Evolutionary conservation across 2,888 invertebrate genomes (phyloP).

Genomic region (Rhodophaea formosa): DNA sequence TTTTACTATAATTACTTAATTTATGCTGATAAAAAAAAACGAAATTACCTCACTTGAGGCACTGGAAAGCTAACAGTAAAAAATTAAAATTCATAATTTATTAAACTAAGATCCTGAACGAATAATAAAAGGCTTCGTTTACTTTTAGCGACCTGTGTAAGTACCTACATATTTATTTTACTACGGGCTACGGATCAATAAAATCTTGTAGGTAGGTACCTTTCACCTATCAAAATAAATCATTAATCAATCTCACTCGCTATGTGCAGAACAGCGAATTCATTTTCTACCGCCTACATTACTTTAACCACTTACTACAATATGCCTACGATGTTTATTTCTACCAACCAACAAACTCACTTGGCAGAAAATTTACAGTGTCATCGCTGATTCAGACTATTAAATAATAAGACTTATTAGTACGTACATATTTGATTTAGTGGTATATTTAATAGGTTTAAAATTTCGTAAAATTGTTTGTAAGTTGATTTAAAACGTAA

Average conservation of each 20-base stretch:
- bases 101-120: too few species aligned
- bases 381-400: conserved; percentile 13
- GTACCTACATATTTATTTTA: neutral
- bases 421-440: neutral
- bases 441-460: too few species aligned
- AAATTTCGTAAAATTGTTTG: too few species aligned
- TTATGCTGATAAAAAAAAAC: too few species aligned
- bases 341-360: neutral
- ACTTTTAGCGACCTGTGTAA: neutral
- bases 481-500: too few species aligned
- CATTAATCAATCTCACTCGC: neutral
- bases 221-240: conserved; percentile 6
- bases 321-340: neutral
- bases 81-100: too few species aligned
- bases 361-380: conserved; percentile 3
- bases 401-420: too few species aligned
- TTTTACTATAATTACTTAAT: too few species aligned
- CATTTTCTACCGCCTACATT: neutral
- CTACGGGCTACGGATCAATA: neutral
- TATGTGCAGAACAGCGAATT: conserved; percentile 1
- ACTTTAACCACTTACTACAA: neutral
- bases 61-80: too few species aligned
- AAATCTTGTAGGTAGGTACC: neutral
- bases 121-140: neutral
- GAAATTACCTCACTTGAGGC: too few species aligned